Evolutionary conservation across 53 echinoderm and acorn worm genomes (phyloP).

Genomic region (Stichopus horrens): DNA sequence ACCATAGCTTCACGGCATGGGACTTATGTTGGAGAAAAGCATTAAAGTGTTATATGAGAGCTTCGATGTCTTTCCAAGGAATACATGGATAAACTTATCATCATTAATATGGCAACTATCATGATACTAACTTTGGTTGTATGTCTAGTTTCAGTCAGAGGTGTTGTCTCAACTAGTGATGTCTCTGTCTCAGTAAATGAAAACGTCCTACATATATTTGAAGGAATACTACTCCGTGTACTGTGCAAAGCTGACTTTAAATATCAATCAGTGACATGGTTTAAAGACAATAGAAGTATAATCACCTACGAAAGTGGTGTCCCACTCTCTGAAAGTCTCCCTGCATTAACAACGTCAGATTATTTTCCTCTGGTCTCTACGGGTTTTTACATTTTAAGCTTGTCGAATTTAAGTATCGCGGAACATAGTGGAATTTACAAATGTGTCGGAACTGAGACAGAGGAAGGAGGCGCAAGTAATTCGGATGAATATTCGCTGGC

Average conservation of each 20-base stretch:
- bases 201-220: neutral
- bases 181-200: neutral
- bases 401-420: neutral
- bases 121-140: too few relatives aligned
- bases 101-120: too few relatives aligned
- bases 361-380: neutral
- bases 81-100: too few relatives aligned
- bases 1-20: too few relatives aligned
- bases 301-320: neutral
- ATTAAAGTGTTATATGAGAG: too few relatives aligned
- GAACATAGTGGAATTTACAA: neutral
- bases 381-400: neutral
- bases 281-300: neutral
- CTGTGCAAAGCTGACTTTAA: neutral
- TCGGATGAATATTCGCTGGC: neutral
- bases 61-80: too few relatives aligned
- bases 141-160: neutral
- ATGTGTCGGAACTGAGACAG: neutral
- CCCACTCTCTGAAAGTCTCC: neutral
- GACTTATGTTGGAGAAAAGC: too few relatives aligned
- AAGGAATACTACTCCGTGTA: neutral
- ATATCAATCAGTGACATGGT: neutral
- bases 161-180: neutral
- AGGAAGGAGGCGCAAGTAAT: neutral
- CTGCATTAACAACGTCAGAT: neutral